Evolutionary conservation across 2,888 invertebrate species (phyloP), one percentile per base, ranked within the genome.

Genomic region (Crioceris asparagi): DNA sequence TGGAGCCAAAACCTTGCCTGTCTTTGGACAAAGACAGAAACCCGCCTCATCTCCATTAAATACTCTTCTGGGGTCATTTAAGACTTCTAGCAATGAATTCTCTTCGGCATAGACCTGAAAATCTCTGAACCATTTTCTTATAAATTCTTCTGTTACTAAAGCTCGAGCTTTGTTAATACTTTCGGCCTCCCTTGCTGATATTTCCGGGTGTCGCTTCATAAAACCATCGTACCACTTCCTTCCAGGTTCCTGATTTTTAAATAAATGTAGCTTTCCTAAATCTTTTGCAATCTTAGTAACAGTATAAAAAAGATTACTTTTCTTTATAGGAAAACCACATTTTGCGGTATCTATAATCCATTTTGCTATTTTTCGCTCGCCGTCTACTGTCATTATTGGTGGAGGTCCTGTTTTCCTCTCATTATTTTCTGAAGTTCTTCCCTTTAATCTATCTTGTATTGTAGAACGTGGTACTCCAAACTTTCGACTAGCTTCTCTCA

Each of bases 21-120:
- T 41, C 32, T 46, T 44, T n/a, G 40, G 45, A 40, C 56, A 55
- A 4, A 60, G 39, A 29, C 45, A 43, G 37, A 60, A 59, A 31
- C 51, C 50, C 4, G 55, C 49, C 41, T 58, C 59, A 38, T 59
- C 54, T n/a, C 51, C 52, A 40, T 59, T 56, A 6, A 55, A 52
- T 17, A 55, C 50, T 34, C 52, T 44, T 35, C 37, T 32, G 4
- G 53, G 50, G 29, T 51, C 43, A n/a, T 38, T 38, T 10, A 54
- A 41, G 10, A 41, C 27, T 11, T 36, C 29, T 30, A 14, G 10
- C 5, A 27, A 17, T 17, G 26, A 21, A 5, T 36, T 30, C 21
- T 31, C 16, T n/a, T 16, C 14, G 7, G 36, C 15, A 23, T 29
- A 41, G 23, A 19, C 17, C 12, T 41, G 12, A 16, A 39, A 19